Evolutionary conservation across 23 tunicate genomes (phyloP), one percentile per base, ranked within the genome.

Genomic region (Oikopleura albicans): DNA sequence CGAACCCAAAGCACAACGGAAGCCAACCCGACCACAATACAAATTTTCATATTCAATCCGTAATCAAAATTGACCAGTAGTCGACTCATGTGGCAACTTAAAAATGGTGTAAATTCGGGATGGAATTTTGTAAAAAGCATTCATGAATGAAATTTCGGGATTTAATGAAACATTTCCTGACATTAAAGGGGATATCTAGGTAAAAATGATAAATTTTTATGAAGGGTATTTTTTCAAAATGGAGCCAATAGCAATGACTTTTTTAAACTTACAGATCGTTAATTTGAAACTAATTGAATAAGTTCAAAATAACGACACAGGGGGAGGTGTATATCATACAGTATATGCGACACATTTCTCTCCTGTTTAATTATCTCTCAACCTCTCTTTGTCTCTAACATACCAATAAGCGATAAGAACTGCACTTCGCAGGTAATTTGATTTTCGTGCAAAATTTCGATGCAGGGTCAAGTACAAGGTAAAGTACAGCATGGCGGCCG

Each of bases 1-100:
- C 79, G 29, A 2, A 71, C 79, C 88, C 91, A 88, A 27, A 84
- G 22, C 37, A 75, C 76, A 12, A 87, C 83, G 36, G 84, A 86
- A 0, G 38, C 40, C 4, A 94, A n/a, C 1, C 96, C 98, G 39
- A 83, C n/a, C 16, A 76, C 39, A 4, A 90, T 86, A 88, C 91
- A 90, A 2, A 90, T 86, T 31, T 83, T 57, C 98, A 94, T 94
- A 76, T 94, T 94, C 84, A 90, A 90, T 0, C 95, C 95, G 76
- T 94, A 94, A 88, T 94, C 98, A 86, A 94, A 90, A 36, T 84
- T 85, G 27, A 41, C 83, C 63, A 41, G 84, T 0, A 76, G 39
- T 71, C 88, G 87, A 33, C 83, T 84, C 39, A 90, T 76, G 76
- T 94, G 98, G 56, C 85, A 83, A 40, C 86, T 1, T 75, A 84